These are phyloP conservation scores for Holotrichia oblita DNA, from an alignment of 1,140 invertebrate genomes.

Conservation along the genomic window DNA sequence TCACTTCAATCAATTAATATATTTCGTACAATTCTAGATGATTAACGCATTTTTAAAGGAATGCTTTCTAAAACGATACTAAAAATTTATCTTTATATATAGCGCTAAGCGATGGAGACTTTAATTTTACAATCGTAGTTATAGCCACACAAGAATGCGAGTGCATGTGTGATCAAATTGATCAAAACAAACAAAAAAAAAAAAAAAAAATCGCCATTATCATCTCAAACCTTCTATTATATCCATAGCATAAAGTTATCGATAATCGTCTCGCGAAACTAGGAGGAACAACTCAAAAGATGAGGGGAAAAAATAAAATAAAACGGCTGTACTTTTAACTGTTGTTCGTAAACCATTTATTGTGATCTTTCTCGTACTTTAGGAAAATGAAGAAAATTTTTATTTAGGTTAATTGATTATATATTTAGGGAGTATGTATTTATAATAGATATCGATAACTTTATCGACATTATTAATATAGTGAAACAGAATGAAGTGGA, in stretches of 20 bases:
- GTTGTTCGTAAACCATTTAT: no score
- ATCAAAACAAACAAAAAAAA: not conserved
- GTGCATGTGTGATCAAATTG: conserved; percentile 45
- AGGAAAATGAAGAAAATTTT: no score
- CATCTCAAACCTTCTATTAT: conserved; percentile 1
- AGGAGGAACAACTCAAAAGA: not conserved
- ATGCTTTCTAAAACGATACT: not conserved
- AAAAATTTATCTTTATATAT: conserved; percentile 2
- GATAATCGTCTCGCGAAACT: not conserved
- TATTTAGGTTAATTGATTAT: no score
- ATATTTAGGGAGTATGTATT: no score
- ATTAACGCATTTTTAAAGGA: not conserved
- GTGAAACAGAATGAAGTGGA: not conserved
- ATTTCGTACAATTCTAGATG: not conserved
- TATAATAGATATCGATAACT: conserved; percentile 6
- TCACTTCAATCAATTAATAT: not conserved
- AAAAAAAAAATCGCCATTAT: not conserved
- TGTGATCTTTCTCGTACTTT: no score
- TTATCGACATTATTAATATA: not conserved
- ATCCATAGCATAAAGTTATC: conserved; percentile 21
- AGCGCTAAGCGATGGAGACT: conserved; percentile 51
- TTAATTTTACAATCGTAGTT: conserved; percentile 50
- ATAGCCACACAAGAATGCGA: conserved; percentile 46
- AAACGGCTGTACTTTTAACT: not conserved
- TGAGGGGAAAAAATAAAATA: no score